Evolutionary conservation across 2,888 invertebrate genomes (phyloP), one percentile per base, ranked within the genome.

Genomic region (Xestia ashworthii): DNA sequence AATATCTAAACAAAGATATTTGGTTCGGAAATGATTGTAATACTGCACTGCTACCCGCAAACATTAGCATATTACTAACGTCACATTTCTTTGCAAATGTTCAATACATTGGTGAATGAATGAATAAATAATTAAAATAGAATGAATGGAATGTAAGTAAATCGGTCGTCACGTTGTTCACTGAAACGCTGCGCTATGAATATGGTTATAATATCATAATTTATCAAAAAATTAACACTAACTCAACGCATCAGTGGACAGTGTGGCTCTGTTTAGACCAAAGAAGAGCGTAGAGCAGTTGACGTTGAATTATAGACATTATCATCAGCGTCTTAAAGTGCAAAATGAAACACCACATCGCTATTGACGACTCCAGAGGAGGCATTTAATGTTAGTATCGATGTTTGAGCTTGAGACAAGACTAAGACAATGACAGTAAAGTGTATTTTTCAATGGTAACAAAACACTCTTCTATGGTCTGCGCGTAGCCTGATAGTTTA

Each of bases 1-100:
- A 87, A 75, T 83, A 89, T 88, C 84, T 90, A 89, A 91, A 91
- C 92, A 87, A 89, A 91, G 90, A 91, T 92, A 92, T 93, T 95
- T 95, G 95, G 94, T 95, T 95, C 93, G 92, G 93, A 94, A 94
- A 94, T 91, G 80, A 89, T 83, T 90, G 86, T 93, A 94, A 95
- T 94, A 94, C 93, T 94, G 95, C 85, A 85, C 86, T 86, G 82
- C 89, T 90, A 91, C 86, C 85, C 85, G 85, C 85, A 86, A 88
- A 90, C 89, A 89, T 89, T 87, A 74, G 76, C 66, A 53, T 68
- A 41, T 68, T 9, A 25, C 62, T 68, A 71, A 74, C 5, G 32
- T 53, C 64, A 77, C n/a, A 64, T 62, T 62, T 68, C 16, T 64
- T 68, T 75, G 14, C 38, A 66, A 72, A 71, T n/a, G 22, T 71